Conservation (phyloP, 2,797 vertebrate species). For the Iguana delicatissima region DNA sequence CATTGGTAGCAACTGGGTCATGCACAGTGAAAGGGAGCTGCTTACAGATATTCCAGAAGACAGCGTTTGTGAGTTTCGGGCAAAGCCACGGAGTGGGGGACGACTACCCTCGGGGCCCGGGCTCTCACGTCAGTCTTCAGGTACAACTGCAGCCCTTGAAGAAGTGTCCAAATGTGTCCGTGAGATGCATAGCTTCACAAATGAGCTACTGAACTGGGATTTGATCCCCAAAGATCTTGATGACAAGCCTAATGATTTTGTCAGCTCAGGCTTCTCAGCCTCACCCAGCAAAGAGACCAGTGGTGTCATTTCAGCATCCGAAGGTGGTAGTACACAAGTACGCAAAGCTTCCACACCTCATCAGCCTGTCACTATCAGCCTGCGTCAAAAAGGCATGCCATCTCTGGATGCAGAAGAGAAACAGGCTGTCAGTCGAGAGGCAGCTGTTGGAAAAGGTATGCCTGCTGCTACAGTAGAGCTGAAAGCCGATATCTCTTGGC, state of each 20-base stretch:
- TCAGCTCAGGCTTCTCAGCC: conserved; percentile 26
- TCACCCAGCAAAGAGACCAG: conserved; percentile 4
- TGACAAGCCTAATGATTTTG: conserved; percentile 14
- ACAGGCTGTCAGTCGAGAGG: not conserved
- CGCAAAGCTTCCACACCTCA: conserved; percentile 2
- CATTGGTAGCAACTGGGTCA: conserved; percentile 45
- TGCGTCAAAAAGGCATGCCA: not conserved
- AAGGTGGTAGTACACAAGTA: conserved; percentile 5
- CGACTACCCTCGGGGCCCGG: conserved; percentile 41
- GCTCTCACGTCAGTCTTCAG: conserved; percentile 68
- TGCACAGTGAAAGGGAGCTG: conserved; percentile 42
- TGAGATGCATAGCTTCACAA: conserved; percentile 75
- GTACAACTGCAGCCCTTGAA: conserved; percentile 69
- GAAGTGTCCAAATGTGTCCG: conserved; percentile 75
- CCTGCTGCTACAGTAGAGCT: conserved; percentile 25
- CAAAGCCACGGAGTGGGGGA: conserved; percentile 53
- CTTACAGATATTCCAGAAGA: conserved; percentile 59
- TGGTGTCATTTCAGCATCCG: not conserved
- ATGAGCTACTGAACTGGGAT: conserved; percentile 71
- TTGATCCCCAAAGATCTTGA: conserved; percentile 58
- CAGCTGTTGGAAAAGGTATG: conserved; percentile 29
- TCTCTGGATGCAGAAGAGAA: conserved; percentile 6
- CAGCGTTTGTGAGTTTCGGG: conserved; percentile 58
- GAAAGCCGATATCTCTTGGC: conserved; percentile 56
- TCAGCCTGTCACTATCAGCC: not conserved